Evolutionary conservation across 1,140 invertebrate genomes (phyloP).

Genomic region (Macrobrachium nipponense): DNA sequence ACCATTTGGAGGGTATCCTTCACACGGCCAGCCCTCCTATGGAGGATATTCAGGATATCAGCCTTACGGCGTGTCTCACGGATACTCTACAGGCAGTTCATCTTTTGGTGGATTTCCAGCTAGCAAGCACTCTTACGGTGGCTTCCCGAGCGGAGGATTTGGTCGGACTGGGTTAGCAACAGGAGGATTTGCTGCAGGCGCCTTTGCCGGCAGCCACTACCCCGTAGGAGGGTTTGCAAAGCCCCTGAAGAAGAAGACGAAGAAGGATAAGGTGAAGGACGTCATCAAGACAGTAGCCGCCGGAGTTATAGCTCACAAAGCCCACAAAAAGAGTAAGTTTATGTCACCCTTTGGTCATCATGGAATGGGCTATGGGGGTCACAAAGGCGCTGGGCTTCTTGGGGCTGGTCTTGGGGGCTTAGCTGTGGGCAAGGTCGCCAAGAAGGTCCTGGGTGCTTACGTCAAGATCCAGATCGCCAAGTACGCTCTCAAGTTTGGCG

Average conservation of each 20-base stretch:
- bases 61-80: not conserved
- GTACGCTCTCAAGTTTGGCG: conserved; percentile 52
- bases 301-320: conserved; percentile 29
- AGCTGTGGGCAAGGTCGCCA: conserved; percentile 26
- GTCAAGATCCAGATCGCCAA: conserved; percentile 46
- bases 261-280: conserved; percentile 40
- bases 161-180: not conserved
- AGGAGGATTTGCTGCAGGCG: conserved; percentile 3
- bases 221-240: conserved; percentile 45
- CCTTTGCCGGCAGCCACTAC: conserved; percentile 27
- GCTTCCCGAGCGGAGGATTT: not conserved
- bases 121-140: not conserved
- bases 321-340: conserved; percentile 35
- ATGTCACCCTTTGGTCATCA: conserved; percentile 27
- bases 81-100: not conserved
- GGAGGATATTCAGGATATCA: too few relatives aligned
- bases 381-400: not conserved
- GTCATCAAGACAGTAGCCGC: conserved; percentile 12
- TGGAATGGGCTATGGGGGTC: not conserved
- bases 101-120: conserved; percentile 4
- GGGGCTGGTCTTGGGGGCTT: conserved; percentile 16
- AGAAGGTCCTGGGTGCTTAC: conserved; percentile 48
- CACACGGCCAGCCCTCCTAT: too few relatives aligned
- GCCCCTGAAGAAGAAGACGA: conserved; percentile 38
- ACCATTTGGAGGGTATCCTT: too few relatives aligned